A percentile compares a stretch with the other conserved stretches of the same genome.
These are phyloP conservation scores for Tetanocera ferruginea DNA, from an alignment of 2,888 invertebrate species.

Conservation along the genomic window DNA sequence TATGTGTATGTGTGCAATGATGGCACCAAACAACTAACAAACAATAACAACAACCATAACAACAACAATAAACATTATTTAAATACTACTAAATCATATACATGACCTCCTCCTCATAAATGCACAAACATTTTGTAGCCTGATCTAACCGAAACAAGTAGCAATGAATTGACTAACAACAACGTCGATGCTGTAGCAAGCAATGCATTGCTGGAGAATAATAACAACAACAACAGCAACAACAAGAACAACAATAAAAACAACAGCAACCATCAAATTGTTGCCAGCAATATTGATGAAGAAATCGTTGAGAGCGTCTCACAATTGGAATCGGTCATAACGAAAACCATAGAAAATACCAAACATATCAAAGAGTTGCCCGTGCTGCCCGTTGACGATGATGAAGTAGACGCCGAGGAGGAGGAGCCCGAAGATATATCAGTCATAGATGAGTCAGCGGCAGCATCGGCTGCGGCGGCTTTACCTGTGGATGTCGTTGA, in stretches of 20 bases:
- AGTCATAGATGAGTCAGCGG: conserved; percentile 23
- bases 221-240: conserved; percentile 18
- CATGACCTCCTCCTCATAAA: conserved; percentile 17
- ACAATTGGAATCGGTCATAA: conserved; percentile 68
- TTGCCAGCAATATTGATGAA: conserved; percentile 53
- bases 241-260: conserved; percentile 42
- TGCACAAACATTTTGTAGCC: conserved; percentile 42
- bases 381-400: conserved; percentile 54
- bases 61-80: conserved; percentile 22
- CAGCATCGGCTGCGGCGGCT: not conserved
- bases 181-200: conserved; percentile 11
- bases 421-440: conserved; percentile 38
- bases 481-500: not conserved
- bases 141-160: conserved; percentile 47
- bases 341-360: conserved; percentile 70
- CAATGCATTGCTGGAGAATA: conserved; percentile 10
- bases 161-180: conserved; percentile 37
- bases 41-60: conserved; percentile 21
- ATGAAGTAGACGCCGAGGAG: conserved; percentile 53
- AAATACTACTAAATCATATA: conserved; percentile 25
- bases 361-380: conserved; percentile 67
- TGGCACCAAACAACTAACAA: not conserved
- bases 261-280: conserved; percentile 34
- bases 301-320: conserved; percentile 68
- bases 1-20: not conserved